These are phyloP conservation scores for Nasonovia ribisnigri DNA, from an alignment of 2,888 invertebrate genomes.

Conservation along the genomic window DNA sequence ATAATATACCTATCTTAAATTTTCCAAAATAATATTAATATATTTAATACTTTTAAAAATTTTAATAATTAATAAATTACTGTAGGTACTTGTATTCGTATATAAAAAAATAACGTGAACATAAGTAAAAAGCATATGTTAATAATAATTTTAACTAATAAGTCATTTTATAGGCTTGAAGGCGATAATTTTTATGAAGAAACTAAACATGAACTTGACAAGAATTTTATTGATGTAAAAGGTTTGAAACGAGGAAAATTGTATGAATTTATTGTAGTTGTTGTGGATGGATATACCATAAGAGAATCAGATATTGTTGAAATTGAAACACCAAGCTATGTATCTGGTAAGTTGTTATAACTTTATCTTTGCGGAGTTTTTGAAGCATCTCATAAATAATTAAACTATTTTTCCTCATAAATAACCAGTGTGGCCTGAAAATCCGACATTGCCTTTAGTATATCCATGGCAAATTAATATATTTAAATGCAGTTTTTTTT, in stretches of 20 bases:
- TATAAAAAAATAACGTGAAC: neutral
- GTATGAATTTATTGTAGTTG: slow-evolving; percentile 91
- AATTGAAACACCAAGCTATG: slow-evolving; percentile 76
- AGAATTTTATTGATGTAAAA: slow-evolving; percentile 80
- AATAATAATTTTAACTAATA: neutral
- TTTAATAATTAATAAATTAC: neutral
- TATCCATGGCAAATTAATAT: too few species aligned
- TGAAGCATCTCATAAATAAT: neutral
- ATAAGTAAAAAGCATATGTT: neutral
- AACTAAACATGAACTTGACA: slow-evolving; percentile 78
- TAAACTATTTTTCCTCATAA: neutral
- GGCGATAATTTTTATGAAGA: slow-evolving; percentile 80
- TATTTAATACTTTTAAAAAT: neutral
- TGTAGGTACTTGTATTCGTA: too few species aligned
- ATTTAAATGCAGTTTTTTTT: too few species aligned
- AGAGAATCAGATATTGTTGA: slow-evolving; percentile 81
- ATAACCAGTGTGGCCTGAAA: too few species aligned
- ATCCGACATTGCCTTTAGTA: too few species aligned
- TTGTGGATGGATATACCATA: slow-evolving; percentile 84
- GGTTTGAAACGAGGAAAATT: slow-evolving; percentile 85
- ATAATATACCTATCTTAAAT: neutral
- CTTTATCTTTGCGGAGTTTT: neutral
- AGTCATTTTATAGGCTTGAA: slow-evolving; percentile 72
- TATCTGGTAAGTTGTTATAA: slow-evolving; percentile 65
- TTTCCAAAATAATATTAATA: neutral